Percentiles rank a stretch among this genome's conserved stretches.
These are phyloP conservation scores for Drosophila prosaltans DNA, from an alignment of 1,140 invertebrate genomes.

Conservation along the genomic window DNA sequence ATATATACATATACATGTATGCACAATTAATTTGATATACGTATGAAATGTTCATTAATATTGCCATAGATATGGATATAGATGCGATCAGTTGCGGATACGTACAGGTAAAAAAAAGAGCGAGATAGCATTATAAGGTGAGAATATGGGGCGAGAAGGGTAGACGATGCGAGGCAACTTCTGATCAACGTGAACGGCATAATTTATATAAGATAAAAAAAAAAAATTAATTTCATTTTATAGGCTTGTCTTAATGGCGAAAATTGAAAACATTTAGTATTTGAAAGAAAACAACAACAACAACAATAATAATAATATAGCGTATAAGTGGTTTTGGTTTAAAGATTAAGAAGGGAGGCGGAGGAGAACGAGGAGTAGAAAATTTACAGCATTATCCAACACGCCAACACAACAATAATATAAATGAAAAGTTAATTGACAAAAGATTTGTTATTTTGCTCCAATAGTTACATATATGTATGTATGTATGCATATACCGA, in stretches of 20 bases:
- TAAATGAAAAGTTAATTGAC: slow-evolving; percentile 62
- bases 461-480: neutral
- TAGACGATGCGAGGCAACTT: slow-evolving; percentile 13
- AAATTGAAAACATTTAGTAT: slow-evolving; percentile 70
- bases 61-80: slow-evolving; percentile 44
- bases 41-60: slow-evolving; percentile 25
- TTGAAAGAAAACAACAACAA: slow-evolving; percentile 44
- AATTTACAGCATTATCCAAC: slow-evolving; percentile 40
- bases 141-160: slow-evolving; percentile 24
- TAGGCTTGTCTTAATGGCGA: slow-evolving; percentile 77
- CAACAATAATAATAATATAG: too few species aligned
- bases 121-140: too few species aligned
- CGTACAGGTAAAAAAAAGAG: slow-evolving; percentile 13
- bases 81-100: slow-evolving; percentile 13
- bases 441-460: slow-evolving; percentile 8
- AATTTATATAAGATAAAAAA: slow-evolving; percentile 54
- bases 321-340: too few species aligned
- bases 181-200: slow-evolving; percentile 63
- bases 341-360: too few species aligned
- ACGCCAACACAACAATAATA: slow-evolving; percentile 36
- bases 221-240: slow-evolving; percentile 38
- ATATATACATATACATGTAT: slow-evolving; percentile 15
- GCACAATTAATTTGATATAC: slow-evolving; percentile 22
- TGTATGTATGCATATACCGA: neutral
- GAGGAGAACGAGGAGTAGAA: neutral